Percentiles rank a stretch among this genome's conserved stretches.
phyloP scores from a whole-genome alignment of 2,888 invertebrate genomes.

The Molorchus minor region DNA sequence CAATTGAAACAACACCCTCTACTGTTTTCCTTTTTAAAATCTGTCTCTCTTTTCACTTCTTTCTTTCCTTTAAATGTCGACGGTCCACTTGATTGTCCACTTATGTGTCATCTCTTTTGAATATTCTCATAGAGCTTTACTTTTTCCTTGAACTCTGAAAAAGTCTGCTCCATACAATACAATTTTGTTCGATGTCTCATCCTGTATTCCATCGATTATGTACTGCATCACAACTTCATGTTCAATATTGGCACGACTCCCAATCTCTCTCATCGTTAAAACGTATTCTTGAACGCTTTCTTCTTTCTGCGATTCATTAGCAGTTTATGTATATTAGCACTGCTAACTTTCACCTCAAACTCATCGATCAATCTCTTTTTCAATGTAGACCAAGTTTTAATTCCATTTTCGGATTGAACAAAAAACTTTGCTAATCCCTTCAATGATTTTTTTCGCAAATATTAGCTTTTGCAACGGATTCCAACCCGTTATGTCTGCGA shows the following conservation, averaged over 20 bases:
- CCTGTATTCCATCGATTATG: too few relatives aligned
- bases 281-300: too few relatives aligned
- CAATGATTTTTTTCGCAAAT: slow-evolving; percentile 49
- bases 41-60: not conserved
- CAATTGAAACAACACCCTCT: not conserved
- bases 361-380: slow-evolving; percentile 38
- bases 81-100: too few relatives aligned
- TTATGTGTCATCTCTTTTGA: not conserved
- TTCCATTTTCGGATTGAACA: slow-evolving; percentile 43
- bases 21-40: not conserved
- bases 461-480: slow-evolving; percentile 46
- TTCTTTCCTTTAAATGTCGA: not conserved
- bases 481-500: too few relatives aligned
- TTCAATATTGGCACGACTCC: too few relatives aligned
- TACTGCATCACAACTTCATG: too few relatives aligned
- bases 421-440: slow-evolving; percentile 47
- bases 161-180: too few relatives aligned
- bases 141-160: too few relatives aligned
- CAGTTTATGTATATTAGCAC: slow-evolving; percentile 39
- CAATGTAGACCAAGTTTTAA: too few relatives aligned
- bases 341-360: slow-evolving; percentile 19
- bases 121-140: too few relatives aligned
- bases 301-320: too few relatives aligned
- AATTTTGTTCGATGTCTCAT: too few relatives aligned
- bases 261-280: slow-evolving; percentile 55